Base-by-base conservation (phyloP, 2,888 invertebrate genomes). In the Dolichomitus sp. region DNA sequence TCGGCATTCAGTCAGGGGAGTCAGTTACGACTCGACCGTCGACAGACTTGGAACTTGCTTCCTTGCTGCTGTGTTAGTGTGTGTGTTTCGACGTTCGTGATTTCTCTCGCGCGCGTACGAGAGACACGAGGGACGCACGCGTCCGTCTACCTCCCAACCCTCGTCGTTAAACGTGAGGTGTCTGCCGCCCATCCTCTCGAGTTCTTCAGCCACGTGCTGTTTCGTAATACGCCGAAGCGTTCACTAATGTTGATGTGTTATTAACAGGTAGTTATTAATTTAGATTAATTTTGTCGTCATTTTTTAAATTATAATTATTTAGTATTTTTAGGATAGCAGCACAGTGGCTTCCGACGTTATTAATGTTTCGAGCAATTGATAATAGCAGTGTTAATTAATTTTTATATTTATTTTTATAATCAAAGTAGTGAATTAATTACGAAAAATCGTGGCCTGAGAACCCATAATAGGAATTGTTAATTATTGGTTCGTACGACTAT, bases 11-110 rank as follows among this genome's bases (percentile, higher is more conserved):
- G 90, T 92, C 91, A 91, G 89, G 85, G 86, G 89, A 93, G 90
- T 92, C 93, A 93, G 93, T 93, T 92, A 92, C 92, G 90, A 92
- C 90, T 91, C 90, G 89, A 90, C 92, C 93, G 93, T 90, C 92
- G 92, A 90, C 91, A 92, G 89, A 90, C 87, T 88, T 89, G 88
- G 88, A 87, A 81, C 89, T 84, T 84, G 70, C 73, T 72, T 57
- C 77, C 80, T 68, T 79, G 74, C 52, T 76, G 57, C 59, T 69
- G 72, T 66, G 54, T 45, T 54, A 63, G 19, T 57, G 48, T 77
- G 73, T 68, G 45, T 69, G 74, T 74, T 2, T 27, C 54, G 69
- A 45, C 42, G 27, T 42, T 45, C 27, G 45, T 19, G 45, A 45
- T 17, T 40, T 40, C 37, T 37, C 50, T 19, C 23, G 50, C 68